These are phyloP conservation scores for Etheostoma nigrum DNA, from an alignment of 2,797 vertebrate species.

Conservation along the genomic window DNA sequence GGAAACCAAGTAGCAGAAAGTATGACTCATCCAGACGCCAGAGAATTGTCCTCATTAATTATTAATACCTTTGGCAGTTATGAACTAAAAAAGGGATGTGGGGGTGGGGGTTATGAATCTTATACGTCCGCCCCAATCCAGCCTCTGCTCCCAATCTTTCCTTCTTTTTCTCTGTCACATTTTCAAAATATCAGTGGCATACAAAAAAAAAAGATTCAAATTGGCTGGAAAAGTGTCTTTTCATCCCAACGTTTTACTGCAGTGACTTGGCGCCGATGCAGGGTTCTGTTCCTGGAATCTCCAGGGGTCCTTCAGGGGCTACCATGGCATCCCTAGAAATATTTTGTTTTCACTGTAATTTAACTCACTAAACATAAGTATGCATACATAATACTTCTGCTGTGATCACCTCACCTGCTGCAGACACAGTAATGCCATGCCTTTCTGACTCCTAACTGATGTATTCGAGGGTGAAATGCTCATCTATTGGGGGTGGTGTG, in stretches of 20 bases:
- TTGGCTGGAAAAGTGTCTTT: conserved; percentile 41
- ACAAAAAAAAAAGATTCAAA: conserved; percentile 23
- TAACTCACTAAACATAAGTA: conserved; percentile 2
- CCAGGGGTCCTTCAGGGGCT: conserved; percentile 29
- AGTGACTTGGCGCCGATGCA: conserved; percentile 52
- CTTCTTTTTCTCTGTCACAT: conserved; percentile 6
- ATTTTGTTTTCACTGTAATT: conserved; percentile 19
- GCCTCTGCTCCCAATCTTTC: neutral
- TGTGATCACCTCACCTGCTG: conserved; percentile 36
- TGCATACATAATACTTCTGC: no score
- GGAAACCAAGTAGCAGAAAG: conserved; percentile 70
- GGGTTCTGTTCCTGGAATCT: conserved; percentile 55
- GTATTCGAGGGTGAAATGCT: no score
- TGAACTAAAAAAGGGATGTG: conserved; percentile 72
- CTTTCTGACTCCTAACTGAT: conserved; percentile 10
- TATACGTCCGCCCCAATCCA: conserved; percentile 49
- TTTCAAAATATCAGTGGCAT: conserved; percentile 29
- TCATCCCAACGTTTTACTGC: conserved; percentile 51
- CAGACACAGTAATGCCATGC: conserved; percentile 24
- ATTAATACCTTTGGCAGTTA: conserved; percentile 76
- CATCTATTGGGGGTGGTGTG: no score
- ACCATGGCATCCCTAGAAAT: conserved; percentile 10
- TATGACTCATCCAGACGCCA: conserved; percentile 75
- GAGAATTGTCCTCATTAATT: conserved; percentile 80
- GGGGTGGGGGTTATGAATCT: conserved; percentile 37